Base-by-base conservation (phyloP, 2,888 invertebrate genomes). In the Villa cingulata region DNA sequence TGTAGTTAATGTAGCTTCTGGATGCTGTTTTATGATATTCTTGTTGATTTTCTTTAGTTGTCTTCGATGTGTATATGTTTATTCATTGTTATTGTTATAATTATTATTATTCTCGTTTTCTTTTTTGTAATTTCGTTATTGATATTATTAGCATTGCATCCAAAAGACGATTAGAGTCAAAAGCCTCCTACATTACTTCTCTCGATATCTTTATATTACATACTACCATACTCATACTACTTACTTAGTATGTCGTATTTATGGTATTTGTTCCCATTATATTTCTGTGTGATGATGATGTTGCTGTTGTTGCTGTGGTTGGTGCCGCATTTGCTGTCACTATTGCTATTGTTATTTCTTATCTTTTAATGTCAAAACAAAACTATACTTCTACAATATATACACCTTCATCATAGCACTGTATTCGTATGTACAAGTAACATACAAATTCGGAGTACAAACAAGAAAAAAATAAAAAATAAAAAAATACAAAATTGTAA, bases 211-310 rank as follows among this genome's bases (percentile, higher is more conserved):
- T 50, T 42, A 50, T 54, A 63, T 62, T 65, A 64, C 64, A 65
- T 63, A 65, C n/a, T n/a, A n/a, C n/a, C n/a, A n/a, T n/a, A n/a
- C n/a, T n/a, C n/a, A n/a, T n/a, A n/a, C n/a, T n/a, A n/a, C n/a
- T n/a, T n/a, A n/a, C n/a, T n/a, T n/a, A n/a, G n/a, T n/a, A n/a
- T n/a, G 64, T 62, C 62, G 63, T 63, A 65, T 66, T 66, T 66
- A n/a, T n/a, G n/a, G n/a, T n/a, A 66, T 66, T 66, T 66, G 66
- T 64, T 65, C 62, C 65, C 63, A 66, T 66, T 66, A 64, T 64
- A n/a, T n/a, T n/a, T 63, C 60, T 60, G 52, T 46, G 29, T 12
- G n/a, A n/a, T n/a, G n/a, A n/a, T n/a, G n/a, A n/a, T n/a, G n/a
- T n/a, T n/a, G n/a, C n/a, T n/a, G n/a, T n/a, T n/a, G n/a, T n/a